Evolutionary conservation across 2,888 invertebrate genomes (phyloP).

Genomic region (Sialis lutaria): DNA sequence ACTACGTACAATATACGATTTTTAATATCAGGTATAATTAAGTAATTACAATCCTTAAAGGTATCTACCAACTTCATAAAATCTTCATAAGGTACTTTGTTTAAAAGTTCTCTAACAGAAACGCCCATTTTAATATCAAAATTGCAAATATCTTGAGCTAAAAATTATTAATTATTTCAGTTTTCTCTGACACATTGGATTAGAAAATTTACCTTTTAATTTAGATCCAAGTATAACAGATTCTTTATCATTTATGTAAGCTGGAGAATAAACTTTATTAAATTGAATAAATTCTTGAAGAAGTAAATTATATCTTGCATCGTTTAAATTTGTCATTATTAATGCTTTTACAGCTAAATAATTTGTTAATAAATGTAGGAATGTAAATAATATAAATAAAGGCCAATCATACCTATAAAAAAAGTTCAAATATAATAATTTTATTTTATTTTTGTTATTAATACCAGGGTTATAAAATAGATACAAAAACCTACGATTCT

Average conservation of each 20-base stretch:
- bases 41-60: slow-evolving; percentile 32
- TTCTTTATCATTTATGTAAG: slow-evolving; percentile 52
- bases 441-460: neutral
- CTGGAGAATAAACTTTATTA: slow-evolving; percentile 41
- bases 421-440: slow-evolving; percentile 5
- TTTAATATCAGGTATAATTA: slow-evolving; percentile 32
- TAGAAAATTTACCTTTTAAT: slow-evolving; percentile 18
- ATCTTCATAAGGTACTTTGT: slow-evolving; percentile 17
- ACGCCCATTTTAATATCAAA: slow-evolving; percentile 40
- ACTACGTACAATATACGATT: slow-evolving; percentile 34
- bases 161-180: slow-evolving; percentile 4
- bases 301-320: slow-evolving; percentile 52
- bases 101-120: slow-evolving; percentile 26
- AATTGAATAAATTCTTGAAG: slow-evolving; percentile 47
- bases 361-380: slow-evolving; percentile 72
- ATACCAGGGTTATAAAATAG: neutral
- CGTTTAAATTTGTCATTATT: slow-evolving; percentile 65
- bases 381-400: slow-evolving; percentile 57
- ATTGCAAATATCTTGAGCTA: slow-evolving; percentile 40
- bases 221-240: slow-evolving; percentile 43
- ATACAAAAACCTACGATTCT: too few relatives aligned
- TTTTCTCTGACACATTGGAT: neutral
- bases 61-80: slow-evolving; percentile 25
- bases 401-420: slow-evolving; percentile 47
- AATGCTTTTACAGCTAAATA: slow-evolving; percentile 72